These are phyloP conservation scores for Notolepis coatsorum DNA, from an alignment of 2,797 vertebrate species.

Conservation along the genomic window DNA sequence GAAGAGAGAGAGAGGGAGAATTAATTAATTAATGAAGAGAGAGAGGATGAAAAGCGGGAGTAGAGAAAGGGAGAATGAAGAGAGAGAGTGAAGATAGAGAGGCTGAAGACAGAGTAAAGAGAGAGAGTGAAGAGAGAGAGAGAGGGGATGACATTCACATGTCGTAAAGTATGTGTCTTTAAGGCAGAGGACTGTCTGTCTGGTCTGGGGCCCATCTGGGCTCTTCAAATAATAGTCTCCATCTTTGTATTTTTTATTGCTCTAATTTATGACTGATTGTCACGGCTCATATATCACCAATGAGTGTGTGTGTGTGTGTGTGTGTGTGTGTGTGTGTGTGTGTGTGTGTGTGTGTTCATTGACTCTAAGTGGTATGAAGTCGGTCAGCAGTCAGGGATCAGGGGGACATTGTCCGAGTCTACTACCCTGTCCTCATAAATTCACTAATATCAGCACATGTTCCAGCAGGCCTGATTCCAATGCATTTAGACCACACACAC, in stretches of 20 bases:
- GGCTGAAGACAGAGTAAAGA: no score
- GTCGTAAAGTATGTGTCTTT: constrained; percentile 47
- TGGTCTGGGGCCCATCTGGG: constrained; percentile 66
- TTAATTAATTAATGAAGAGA: background rate
- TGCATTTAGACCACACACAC: constrained; percentile 44
- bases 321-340: constrained; percentile 25
- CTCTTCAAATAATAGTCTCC: constrained; percentile 41
- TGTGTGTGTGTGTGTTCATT: constrained; percentile 15
- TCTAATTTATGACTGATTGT: constrained; percentile 67
- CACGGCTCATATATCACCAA: constrained; percentile 62
- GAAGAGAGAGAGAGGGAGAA: no score
- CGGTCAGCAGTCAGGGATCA: constrained; percentile 54
- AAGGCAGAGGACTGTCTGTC: constrained; percentile 40
- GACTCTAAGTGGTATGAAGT: constrained; percentile 59
- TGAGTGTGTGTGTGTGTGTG: background rate
- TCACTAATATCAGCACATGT: constrained; percentile 41
- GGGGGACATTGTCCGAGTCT: constrained; percentile 38
- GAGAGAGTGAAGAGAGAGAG: no score
- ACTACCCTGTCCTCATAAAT: constrained; percentile 54
- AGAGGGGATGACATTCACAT: background rate
- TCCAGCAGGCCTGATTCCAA: constrained; percentile 26
- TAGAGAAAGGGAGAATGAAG: constrained; percentile 26
- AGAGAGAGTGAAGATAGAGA: constrained; percentile 23
- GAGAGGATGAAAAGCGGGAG: no score
- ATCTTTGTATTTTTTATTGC: constrained; percentile 65